Conservation (phyloP, 2,888 invertebrate genomes). For the Panopea generosa region DNA sequence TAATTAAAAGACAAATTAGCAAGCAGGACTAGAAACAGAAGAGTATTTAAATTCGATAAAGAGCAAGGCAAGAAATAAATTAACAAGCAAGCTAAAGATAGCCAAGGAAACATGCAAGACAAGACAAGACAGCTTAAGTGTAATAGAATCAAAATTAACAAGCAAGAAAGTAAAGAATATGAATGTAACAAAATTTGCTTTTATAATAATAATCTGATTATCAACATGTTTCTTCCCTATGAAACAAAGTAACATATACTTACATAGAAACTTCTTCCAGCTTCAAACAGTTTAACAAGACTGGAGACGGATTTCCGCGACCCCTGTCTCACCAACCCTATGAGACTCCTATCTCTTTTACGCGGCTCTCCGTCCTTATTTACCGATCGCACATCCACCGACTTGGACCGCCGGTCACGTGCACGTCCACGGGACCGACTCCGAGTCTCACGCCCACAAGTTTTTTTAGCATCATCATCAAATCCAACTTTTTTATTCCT, state of each 20-base stretch:
- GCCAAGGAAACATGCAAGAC: too few relatives aligned
- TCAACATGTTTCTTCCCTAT: too few relatives aligned
- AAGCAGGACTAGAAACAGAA: too few relatives aligned
- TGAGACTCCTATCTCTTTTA: slow-evolving; percentile 60
- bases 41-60: too few relatives aligned
- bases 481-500: slow-evolving; percentile 64
- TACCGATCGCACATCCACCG: slow-evolving; percentile 56
- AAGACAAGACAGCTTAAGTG: too few relatives aligned
- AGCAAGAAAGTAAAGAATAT: too few relatives aligned
- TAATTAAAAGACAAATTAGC: too few relatives aligned
- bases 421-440: slow-evolving; percentile 44
- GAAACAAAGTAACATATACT: slow-evolving; percentile 33
- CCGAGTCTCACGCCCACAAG: slow-evolving; percentile 45
- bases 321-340: slow-evolving; percentile 59
- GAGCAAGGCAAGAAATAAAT: too few relatives aligned
- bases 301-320: slow-evolving; percentile 60
- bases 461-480: slow-evolving; percentile 50
- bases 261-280: slow-evolving; percentile 60
- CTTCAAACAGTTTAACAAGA: slow-evolving; percentile 59
- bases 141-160: too few relatives aligned
- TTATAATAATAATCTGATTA: too few relatives aligned
- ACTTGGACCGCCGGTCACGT: slow-evolving; percentile 57
- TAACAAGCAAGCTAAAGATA: too few relatives aligned
- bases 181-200: too few relatives aligned
- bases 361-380: slow-evolving; percentile 41